Evolutionary conservation across 1,140 invertebrate genomes (phyloP).

Genomic region (Bombus sylvicola): DNA sequence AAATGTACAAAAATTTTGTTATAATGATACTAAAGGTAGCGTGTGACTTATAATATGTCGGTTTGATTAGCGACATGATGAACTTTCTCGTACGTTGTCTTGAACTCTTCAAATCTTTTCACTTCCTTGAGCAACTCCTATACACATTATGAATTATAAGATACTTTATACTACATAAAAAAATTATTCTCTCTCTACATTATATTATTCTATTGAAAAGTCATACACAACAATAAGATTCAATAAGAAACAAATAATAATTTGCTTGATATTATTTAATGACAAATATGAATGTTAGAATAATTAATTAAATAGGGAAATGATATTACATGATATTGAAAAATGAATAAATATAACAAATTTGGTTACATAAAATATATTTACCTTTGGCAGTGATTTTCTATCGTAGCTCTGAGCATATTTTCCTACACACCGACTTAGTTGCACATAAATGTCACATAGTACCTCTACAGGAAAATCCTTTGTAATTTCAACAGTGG

Average conservation of each 20-base stretch:
- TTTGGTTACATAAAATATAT: conserved; percentile 25
- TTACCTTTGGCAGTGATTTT: conserved; percentile 85
- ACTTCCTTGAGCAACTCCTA: conserved; percentile 82
- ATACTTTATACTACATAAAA: conserved; percentile 1
- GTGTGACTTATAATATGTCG: conserved; percentile 34
- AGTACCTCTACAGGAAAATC: conserved; percentile 84
- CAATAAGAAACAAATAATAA: conserved; percentile 14
- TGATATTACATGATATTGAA: not conserved
- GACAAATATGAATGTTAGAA: conserved; percentile 22
- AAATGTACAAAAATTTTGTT: conserved; percentile 59
- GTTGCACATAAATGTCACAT: conserved; percentile 85
- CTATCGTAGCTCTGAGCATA: conserved; percentile 83
- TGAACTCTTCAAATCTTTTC: conserved; percentile 74
- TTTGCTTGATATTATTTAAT: not conserved
- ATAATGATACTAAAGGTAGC: conserved; percentile 34
- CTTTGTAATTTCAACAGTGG: conserved; percentile 83
- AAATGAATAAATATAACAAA: not conserved
- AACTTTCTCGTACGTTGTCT: conserved; percentile 54
- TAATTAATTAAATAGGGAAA: not conserved
- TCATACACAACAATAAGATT: not conserved
- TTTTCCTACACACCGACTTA: conserved; percentile 83
- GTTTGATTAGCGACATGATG: conserved; percentile 51
- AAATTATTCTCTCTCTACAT: conserved; percentile 16
- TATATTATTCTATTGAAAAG: not conserved
- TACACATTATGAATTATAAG: conserved; percentile 56